Base-by-base conservation (phyloP, 2,113 vertebrate species). In the Penelope pileata region DNA sequence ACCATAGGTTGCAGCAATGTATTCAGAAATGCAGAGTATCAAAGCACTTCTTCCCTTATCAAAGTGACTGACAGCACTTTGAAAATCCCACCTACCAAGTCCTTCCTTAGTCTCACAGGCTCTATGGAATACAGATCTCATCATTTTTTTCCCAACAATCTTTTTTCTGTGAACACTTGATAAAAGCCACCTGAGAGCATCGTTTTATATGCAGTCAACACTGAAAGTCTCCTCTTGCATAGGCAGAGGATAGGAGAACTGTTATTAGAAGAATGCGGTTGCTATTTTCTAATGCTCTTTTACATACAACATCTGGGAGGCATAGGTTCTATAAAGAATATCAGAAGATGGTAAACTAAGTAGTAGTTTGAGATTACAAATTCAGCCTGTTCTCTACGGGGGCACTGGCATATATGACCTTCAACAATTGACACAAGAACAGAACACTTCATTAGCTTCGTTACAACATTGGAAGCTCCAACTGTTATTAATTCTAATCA, bases 381-480 rank as follows among this genome's bases (percentile, higher is more conserved):
- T 77, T 56, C 34, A 74, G 58, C 45, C 29, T 64, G 62, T 87
- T 75, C 83, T 86, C 14, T 30, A 69, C 63, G 22, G 7, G n/a
- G 90, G 22, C 68, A 63, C 36, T 69, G 58, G 40, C 50, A 90
- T 43, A 76, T 9, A 42, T 36, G 40, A 90, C 84, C 87, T 93
- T 93, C 78, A 91, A 53, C 67, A 64, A 80, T 7, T 88, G 75
- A 74, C 75, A 91, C 42, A 91, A 34, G 75, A 88, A 80, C 45
- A 74, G 72, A 90, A 70, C 42, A 86, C 63, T 38, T 88, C 29
- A 47, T 80, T 93, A 92, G 53, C 67, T 70, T 94, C 50, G 74
- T 90, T 72, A 88, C 29, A 72, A 45, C 34, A 81, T 0, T 86
- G 60, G 90, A 93, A 86, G 26, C 22, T 50, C 42, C 50, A 78